A percentile compares a stretch with the other conserved stretches of the same genome.
These are phyloP conservation scores for Pantelozetes paolii DNA, from an alignment of 2,888 invertebrate species.

Conservation along the genomic window DNA sequence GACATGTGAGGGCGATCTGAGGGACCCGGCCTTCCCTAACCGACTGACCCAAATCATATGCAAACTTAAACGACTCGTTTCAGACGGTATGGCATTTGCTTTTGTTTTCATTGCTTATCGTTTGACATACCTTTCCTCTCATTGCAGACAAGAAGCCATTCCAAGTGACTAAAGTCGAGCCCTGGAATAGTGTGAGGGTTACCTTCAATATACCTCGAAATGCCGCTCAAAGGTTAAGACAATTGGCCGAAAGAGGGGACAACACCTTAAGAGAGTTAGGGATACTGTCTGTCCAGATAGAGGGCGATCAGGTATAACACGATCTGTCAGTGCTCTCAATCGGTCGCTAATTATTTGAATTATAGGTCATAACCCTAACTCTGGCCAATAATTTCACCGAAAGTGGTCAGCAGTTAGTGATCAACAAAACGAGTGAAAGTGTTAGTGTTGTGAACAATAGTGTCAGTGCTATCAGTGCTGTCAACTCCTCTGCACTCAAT, in stretches of 20 bases:
- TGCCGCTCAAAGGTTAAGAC: conserved; percentile 83
- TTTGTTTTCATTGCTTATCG: too few species aligned
- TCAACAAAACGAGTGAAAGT: conserved; percentile 39
- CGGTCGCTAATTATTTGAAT: background rate
- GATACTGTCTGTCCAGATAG: conserved; percentile 90
- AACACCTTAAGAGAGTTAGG: conserved; percentile 83
- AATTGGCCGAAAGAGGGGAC: conserved; percentile 85
- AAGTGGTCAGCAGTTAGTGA: conserved; percentile 59
- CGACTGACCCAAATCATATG: conserved; percentile 72
- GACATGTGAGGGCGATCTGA: conserved; percentile 85
- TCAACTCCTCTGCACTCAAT: conserved; percentile 27
- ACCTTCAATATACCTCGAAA: conserved; percentile 95
- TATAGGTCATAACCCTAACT: conserved; percentile 61
- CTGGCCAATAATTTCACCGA: conserved; percentile 64
- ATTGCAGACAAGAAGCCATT: conserved; percentile 56
- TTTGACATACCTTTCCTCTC: too few species aligned
- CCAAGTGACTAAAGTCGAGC: conserved; percentile 77
- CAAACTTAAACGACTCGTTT: conserved; percentile 71
- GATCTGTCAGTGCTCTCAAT: conserved; percentile 13
- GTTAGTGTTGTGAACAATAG: background rate
- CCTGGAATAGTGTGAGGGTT: conserved; percentile 97
- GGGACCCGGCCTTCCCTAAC: conserved; percentile 78
- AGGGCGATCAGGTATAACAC: conserved; percentile 56
- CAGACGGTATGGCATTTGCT: conserved; percentile 62
- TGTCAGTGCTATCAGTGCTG: background rate